Base-by-base conservation (phyloP, 2,113 vertebrate genomes). In the Pterocles gutturalis region DNA sequence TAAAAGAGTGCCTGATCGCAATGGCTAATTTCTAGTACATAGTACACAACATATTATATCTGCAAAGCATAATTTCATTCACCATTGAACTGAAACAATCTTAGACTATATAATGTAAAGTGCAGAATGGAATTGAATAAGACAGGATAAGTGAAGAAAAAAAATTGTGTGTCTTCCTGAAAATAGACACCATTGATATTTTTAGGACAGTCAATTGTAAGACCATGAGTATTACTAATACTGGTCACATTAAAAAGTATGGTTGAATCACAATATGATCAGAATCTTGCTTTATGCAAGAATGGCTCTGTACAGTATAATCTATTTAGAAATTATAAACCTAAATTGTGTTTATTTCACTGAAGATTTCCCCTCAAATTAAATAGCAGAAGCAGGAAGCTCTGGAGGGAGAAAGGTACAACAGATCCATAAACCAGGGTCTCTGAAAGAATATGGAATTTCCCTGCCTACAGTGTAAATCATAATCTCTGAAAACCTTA, bases 381-480 rank as follows among this genome's bases (percentile, higher is more conserved):
- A 91, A 88, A 75, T 19, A 86, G 21, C 49, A 33, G 48, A 53
- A 95, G 25, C 18, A 72, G 55, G 57, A 41, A 84, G 6, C 28
- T 91, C 70, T 76, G 67, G 20, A 73, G n/a, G 7, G 17, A 79
- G 57, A 66, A 29, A 76, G 36, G 51, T 75, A 48, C 41, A 71
- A 76, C 15, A 93, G 95, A 87, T 66, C 48, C 58, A 69, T 51
- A 83, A 89, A 60, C 12, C 60, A 85, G 89, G 64, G 58, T 34
- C 76, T 94, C 31, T 69, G 62, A 75, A 82, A 75, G 46, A 94
- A 92, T 93, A 94, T 51, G 62, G 89, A 87, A 93, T 96, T 92
- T 94, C 65, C 73, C 57, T 94, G 61, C 84, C 88, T 97, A 71
- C 43, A 60, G n/a, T 89, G 64, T 89, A 96, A 97, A 97, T 94